Evolutionary conservation across 2,797 vertebrate genomes (phyloP).

Genomic region (Danio albolineatus): DNA sequence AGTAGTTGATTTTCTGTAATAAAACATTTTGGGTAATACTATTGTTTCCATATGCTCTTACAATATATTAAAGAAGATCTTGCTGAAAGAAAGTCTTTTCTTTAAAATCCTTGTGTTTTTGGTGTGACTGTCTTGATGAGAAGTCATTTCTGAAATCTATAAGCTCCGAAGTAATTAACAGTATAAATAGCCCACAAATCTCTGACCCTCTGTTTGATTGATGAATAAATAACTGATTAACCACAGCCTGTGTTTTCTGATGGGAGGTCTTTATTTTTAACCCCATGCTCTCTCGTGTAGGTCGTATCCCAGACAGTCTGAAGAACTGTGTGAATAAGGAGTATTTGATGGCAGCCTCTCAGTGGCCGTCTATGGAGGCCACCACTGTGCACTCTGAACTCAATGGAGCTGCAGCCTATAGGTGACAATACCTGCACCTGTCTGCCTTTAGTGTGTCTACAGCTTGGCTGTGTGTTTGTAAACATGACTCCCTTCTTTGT

Average conservation of each 20-base stretch:
- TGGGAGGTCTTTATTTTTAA: neutral
- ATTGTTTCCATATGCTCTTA: no score
- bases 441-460: neutral
- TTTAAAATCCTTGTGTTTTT: no score
- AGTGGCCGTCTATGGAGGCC: conserved; percentile 91
- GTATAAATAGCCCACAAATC: neutral
- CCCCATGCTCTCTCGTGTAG: conserved; percentile 65
- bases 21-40: no score
- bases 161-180: neutral
- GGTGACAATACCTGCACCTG: conserved; percentile 72
- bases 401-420: conserved; percentile 88
- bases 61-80: no score
- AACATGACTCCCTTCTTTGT: conserved; percentile 37
- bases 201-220: neutral
- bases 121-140: no score
- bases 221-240: neutral
- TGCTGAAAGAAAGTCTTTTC: no score
- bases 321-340: conserved; percentile 98
- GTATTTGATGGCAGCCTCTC: conserved; percentile 91
- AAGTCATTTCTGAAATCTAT: no score
- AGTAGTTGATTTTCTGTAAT: no score
- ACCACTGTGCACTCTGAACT: conserved; percentile 90
- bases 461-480: neutral
- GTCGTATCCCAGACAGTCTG: conserved; percentile 91
- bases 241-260: neutral